Base-by-base conservation (phyloP, 2,797 vertebrate species). In the Hephaestus fuliginosus region DNA sequence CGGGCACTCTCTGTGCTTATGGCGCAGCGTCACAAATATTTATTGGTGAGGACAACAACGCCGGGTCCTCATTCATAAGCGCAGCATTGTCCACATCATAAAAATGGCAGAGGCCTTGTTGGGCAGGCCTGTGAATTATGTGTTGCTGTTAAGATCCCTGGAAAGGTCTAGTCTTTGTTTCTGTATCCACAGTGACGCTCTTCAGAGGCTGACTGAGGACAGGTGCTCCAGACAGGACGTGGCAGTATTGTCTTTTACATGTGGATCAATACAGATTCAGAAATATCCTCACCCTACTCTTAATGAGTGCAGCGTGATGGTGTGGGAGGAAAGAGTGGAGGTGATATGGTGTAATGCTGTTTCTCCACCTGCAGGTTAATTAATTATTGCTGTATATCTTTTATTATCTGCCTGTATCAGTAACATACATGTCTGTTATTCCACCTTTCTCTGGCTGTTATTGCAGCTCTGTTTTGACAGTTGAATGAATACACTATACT, bases 81-180 rank as follows among this genome's bases (percentile, higher is more conserved):
- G 14, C n/a, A 74, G 57, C 30, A 48, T 61, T 76, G 76, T 76
- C 74, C 61, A 33, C 53, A 63, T 53, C 53, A 62, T 76, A 64
- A 70, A 79, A 79, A 58, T 68, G 36, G 30, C 76, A 82, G 76
- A 63, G 63, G 39, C 75, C 84, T 83, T 74, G 64, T 80, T 74
- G 41, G 55, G 46, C 14, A 22, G 70, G 70, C 36, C 10, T 61
- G 17, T 75, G 56, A 85, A 72, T 76, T 13, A 71, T 55, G 30
- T 2, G 28, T 22, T 65, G 28, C 52, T 17, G 53, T 67, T 72
- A 44, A 73, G 75, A 56, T 62, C 67, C 46, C 44, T 52, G 30
- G 1, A 52, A 49, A 79, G 36, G 63, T 73, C 22, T 4, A 8
- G 33, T 60, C 74, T 72, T 43, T 84, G 9, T 65, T 46, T 71